A percentile compares a stretch with the other conserved stretches of the same genome.
Evolutionary conservation across 2,797 vertebrate genomes (phyloP).

Genomic region (Pyrocephalus nanus): DNA sequence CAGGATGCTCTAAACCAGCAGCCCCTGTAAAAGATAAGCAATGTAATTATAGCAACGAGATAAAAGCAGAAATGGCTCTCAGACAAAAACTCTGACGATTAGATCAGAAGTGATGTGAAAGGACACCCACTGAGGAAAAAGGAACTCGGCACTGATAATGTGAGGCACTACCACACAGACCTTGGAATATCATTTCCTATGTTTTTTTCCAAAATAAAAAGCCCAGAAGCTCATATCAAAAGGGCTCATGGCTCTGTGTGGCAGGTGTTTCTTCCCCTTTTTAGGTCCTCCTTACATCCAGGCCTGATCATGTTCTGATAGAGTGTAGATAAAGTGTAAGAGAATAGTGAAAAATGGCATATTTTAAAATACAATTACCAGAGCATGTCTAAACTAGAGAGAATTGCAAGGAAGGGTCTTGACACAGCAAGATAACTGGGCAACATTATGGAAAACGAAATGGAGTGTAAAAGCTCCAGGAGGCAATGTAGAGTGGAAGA

Average conservation of each 20-base stretch:
- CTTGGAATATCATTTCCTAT: neutral
- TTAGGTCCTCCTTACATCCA: neutral
- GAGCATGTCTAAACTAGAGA: constrained; percentile 6
- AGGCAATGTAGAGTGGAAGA: constrained; percentile 25
- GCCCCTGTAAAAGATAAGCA: constrained; percentile 51
- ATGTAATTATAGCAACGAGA: constrained; percentile 41
- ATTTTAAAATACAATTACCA: constrained; percentile 15
- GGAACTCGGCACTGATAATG: neutral
- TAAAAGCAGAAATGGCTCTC: constrained; percentile 50
- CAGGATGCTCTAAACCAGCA: constrained; percentile 37
- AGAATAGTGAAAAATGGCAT: neutral
- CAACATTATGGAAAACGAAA: constrained; percentile 16
- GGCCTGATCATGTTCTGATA: neutral
- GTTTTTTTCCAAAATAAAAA: neutral
- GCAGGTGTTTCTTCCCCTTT: neutral
- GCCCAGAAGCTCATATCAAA: neutral
- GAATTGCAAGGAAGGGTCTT: constrained; percentile 13
- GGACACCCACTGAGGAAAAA: constrained; percentile 31
- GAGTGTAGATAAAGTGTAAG: neutral
- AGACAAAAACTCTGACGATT: constrained; percentile 30
- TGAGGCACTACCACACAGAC: neutral
- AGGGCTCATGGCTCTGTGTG: neutral
- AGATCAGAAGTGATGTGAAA: constrained; percentile 53
- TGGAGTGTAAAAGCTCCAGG: constrained; percentile 32
- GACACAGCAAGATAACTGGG: constrained; percentile 22